Evolutionary conservation across 1,140 invertebrate species (phyloP), one percentile per base, ranked within the genome.

Genomic region (Melipona quadrifasciata): DNA sequence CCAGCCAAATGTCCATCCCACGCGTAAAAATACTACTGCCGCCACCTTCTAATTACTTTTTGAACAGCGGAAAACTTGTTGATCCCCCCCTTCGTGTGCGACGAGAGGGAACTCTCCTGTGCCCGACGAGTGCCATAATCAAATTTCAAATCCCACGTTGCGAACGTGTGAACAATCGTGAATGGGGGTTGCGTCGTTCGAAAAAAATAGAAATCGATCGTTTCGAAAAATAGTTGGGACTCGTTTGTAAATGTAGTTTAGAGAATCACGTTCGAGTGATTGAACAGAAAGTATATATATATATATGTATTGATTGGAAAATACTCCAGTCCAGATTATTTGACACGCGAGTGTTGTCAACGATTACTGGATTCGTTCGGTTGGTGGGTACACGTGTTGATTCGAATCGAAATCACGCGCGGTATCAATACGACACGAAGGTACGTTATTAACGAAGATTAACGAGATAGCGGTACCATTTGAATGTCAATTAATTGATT

Each of bases 401-500:
- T 31, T 31, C 27, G 31, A 67, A 34, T 19, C 2, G 31, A 31
- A 67, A 67, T 67, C 27, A 31, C 19, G 31, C 21, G 2, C 19
- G 8, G 16, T 31, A 31, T 34, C 21, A 17, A 31, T 67, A 67
- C 16, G 17, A 19, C 0, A 19, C 31, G 27, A 67, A 67, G 65
- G 19, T 34, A 31, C 34, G 31, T 19, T 21, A 31, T 31, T 65
- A 65, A 65, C 27, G 14, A 65, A 67, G 16, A 67, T 67, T 67
- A 67, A 67, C 17, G 31, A 67, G 65, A 4, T 19, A 67, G 11
- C 17, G 27, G 65, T 67, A 27, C 2, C 31, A 67, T 67, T 67
- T 31, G 65, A 67, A 67, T 67, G 27, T 31, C 65, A 67, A 67
- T 67, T 67, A 67, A 67, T 31, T 27, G 64, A 31, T 65, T 65